phyloP scores from a whole-genome alignment of 2,113 vertebrate genomes.

The Prionailurus viverrinus region DNA sequence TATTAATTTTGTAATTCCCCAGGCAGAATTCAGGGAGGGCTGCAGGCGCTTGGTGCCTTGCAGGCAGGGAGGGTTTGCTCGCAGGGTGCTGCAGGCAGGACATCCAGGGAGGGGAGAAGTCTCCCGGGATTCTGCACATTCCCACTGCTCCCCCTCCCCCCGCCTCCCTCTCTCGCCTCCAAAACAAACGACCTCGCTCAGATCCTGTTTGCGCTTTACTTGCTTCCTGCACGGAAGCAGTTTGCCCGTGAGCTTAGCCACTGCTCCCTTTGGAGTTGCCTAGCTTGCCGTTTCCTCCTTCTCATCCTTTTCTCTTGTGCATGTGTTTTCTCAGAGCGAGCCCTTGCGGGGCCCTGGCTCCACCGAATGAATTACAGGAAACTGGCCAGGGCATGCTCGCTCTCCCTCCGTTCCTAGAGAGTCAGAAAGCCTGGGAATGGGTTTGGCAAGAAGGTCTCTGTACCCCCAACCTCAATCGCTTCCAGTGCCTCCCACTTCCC shows the following conservation, averaged over 20 bases:
- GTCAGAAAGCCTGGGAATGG: background rate
- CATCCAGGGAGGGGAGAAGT: background rate
- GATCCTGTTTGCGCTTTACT: constrained; percentile 52
- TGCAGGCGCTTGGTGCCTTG: background rate
- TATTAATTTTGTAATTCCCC: background rate
- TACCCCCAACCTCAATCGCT: background rate
- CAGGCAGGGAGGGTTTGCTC: background rate
- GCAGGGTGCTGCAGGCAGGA: background rate
- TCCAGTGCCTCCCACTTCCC: background rate
- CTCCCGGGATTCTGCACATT: fast-evolving
- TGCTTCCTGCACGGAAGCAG: background rate
- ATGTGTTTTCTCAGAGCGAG: background rate
- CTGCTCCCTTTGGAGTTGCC: background rate
- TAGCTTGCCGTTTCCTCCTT: background rate
- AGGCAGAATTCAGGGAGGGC: background rate
- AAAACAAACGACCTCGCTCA: background rate
- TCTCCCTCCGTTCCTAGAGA: constrained; percentile 58
- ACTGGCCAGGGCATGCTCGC: background rate
- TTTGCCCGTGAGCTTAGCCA: background rate
- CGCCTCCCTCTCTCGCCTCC: background rate
- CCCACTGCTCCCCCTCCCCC: background rate
- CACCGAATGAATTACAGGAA: background rate
- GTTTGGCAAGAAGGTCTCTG: background rate
- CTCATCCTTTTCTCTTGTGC: background rate
- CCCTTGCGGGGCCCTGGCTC: background rate